Percentiles rank a stretch among this genome's conserved stretches.
Conservation (phyloP, 2,113 vertebrate genomes). For the Erinaceus europaeus region DNA sequence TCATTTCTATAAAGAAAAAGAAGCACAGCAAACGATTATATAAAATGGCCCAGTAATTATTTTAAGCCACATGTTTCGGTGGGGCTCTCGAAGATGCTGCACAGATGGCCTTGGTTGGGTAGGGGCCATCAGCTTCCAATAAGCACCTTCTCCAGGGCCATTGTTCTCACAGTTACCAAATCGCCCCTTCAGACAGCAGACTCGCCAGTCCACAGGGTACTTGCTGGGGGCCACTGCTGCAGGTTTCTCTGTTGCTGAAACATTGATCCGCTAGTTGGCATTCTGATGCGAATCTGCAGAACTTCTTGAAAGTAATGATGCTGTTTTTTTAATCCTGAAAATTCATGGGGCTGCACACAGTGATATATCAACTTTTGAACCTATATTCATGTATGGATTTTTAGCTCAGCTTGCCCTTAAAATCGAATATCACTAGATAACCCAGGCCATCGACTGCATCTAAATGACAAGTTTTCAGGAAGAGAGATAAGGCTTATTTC, state of each 20-base stretch:
- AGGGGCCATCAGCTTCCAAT: constrained; percentile 14
- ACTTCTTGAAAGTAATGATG: constrained; percentile 63
- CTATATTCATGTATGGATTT: constrained; percentile 72
- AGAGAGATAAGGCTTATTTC: constrained; percentile 59
- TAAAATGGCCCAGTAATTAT: constrained; percentile 11
- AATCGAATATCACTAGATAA: constrained; percentile 68
- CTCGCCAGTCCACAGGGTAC: not conserved
- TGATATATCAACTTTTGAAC: constrained; percentile 71
- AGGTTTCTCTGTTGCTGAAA: constrained; percentile 41
- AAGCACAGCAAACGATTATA: not conserved
- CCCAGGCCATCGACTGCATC: constrained; percentile 66
- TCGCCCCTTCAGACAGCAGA: not conserved
- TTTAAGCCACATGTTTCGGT: constrained; percentile 25
- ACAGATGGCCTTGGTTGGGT: not conserved
- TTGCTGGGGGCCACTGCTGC: not conserved
- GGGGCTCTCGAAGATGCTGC: not conserved
- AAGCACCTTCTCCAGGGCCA: constrained; percentile 14
- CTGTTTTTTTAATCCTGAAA: constrained; percentile 67
- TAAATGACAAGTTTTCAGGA: constrained; percentile 67
- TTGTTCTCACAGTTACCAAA: constrained; percentile 6
- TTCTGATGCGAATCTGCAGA: constrained; percentile 54
- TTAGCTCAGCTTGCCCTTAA: constrained; percentile 71
- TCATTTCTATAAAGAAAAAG: constrained; percentile 21
- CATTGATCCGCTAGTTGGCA: constrained; percentile 58
- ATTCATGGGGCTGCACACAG: constrained; percentile 63